Evolutionary conservation across 2,797 vertebrate genomes (phyloP).

Genomic region (Oceanodroma leucorhoa): DNA sequence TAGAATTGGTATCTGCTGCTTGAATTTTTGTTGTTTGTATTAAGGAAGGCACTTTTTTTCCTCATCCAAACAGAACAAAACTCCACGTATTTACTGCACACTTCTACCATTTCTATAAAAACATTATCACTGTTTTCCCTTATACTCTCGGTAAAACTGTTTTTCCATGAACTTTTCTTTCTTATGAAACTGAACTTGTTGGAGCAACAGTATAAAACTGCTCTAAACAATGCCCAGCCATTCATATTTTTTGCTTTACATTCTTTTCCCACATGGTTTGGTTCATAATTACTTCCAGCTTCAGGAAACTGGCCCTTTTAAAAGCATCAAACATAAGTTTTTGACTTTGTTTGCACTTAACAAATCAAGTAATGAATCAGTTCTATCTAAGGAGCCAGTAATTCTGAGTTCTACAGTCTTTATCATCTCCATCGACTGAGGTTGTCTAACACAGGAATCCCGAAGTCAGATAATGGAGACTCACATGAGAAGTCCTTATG

Average conservation of each 20-base stretch:
- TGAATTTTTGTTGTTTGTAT: neutral
- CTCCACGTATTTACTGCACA: neutral
- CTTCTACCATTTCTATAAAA: neutral
- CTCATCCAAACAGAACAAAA: neutral
- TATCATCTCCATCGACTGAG: neutral
- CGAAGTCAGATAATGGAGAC: neutral
- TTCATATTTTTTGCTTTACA: constrained; percentile 49
- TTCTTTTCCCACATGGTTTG: constrained; percentile 29
- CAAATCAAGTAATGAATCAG: constrained; percentile 5
- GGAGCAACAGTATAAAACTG: neutral
- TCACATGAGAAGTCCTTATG: neutral
- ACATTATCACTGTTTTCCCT: neutral
- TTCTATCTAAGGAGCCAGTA: neutral
- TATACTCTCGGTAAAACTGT: neutral
- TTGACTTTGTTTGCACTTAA: constrained; percentile 5
- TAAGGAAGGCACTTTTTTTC: neutral
- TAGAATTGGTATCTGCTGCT: neutral
- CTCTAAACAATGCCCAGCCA: constrained; percentile 41
- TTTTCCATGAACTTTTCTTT: neutral
- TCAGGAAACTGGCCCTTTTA: constrained; percentile 34
- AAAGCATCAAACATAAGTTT: neutral
- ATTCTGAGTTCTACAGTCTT: neutral
- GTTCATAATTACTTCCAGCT: constrained; percentile 60
- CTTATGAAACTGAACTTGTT: neutral
- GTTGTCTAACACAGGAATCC: neutral